A percentile compares a stretch with the other conserved stretches of the same genome.
These are phyloP conservation scores for Polymixis flavicincta DNA, from an alignment of 2,888 invertebrate species.

Conservation along the genomic window DNA sequence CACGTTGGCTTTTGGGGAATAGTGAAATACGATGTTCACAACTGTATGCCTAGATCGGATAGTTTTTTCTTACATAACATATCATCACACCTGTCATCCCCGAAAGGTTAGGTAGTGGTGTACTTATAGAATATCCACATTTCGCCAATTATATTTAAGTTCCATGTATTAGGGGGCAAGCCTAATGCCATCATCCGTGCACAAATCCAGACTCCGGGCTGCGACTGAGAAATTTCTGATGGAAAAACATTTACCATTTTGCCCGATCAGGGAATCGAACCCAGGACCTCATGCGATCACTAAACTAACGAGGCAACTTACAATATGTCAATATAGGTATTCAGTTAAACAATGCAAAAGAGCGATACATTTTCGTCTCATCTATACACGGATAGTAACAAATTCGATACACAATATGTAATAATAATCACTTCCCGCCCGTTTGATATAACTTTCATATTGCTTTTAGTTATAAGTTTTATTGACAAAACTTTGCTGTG, in stretches of 20 bases:
- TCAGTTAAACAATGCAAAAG: background rate
- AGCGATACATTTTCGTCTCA: background rate
- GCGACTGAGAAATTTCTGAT: background rate
- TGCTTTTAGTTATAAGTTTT: conserved; percentile 52
- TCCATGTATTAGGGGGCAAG: background rate
- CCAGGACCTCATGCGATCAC: background rate
- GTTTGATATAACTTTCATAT: conserved; percentile 37
- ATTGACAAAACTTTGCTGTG: conserved; percentile 44
- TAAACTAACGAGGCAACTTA: background rate
- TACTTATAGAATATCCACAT: background rate
- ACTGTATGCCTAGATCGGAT: background rate
- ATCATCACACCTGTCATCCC: background rate
- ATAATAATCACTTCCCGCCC: conserved; percentile 45
- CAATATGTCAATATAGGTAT: background rate
- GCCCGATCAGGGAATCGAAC: background rate
- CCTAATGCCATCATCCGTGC: background rate
- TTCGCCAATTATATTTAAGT: background rate
- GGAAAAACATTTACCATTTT: background rate
- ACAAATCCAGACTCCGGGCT: background rate
- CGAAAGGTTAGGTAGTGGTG: no score
- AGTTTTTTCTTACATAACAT: background rate
- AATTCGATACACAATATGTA: conserved; percentile 30
- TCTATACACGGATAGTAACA: background rate
- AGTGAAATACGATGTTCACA: conserved; percentile 24
- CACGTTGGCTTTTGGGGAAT: conserved; percentile 46